Evolutionary conservation across 2,797 vertebrate genomes (phyloP).

Genomic region (Acanthurus lineatus): DNA sequence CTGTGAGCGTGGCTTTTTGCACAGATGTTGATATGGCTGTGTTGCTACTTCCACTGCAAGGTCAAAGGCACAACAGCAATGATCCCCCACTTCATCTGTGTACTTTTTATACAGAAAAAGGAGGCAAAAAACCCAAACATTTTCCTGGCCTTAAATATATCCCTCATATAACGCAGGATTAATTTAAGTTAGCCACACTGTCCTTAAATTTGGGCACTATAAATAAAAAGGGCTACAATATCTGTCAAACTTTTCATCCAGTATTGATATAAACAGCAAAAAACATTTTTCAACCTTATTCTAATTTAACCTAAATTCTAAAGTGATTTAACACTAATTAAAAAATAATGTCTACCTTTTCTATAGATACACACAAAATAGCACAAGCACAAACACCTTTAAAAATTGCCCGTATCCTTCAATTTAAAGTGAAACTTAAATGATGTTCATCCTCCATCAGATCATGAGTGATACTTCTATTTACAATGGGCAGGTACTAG

Average conservation of each 20-base stretch:
- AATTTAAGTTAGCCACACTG: background rate
- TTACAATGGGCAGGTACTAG: background rate
- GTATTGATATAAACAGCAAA: background rate
- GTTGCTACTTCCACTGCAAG: too few species aligned
- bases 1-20: too few species aligned
- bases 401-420: constrained; percentile 3
- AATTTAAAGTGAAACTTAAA: constrained; percentile 2
- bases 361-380: background rate
- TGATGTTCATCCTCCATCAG: background rate
- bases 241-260: background rate
- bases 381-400: background rate
- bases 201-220: background rate
- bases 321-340: background rate
- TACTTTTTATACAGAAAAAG: too few species aligned
- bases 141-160: too few species aligned
- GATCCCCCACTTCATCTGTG: too few species aligned
- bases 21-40: too few species aligned
- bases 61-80: too few species aligned
- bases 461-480: background rate
- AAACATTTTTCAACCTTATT: background rate
- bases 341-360: background rate
- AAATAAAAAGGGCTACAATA: background rate
- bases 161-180: background rate
- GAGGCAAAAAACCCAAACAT: too few species aligned
- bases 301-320: background rate